Conservation (phyloP, 2,888 invertebrate species). For the Ctenicera cuprea region DNA sequence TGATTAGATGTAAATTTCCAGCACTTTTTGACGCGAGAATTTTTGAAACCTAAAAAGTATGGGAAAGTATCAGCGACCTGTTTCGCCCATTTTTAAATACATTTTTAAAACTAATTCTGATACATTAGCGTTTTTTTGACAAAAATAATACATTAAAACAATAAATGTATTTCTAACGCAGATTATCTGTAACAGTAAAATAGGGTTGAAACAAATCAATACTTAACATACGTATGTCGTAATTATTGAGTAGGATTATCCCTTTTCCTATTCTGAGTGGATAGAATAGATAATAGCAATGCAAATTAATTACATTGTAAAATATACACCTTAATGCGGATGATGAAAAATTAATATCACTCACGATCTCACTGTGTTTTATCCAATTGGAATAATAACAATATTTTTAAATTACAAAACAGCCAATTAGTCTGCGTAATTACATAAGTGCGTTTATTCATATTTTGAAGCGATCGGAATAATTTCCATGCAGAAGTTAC, state of each 20-base stretch:
- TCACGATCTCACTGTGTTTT: too few relatives aligned
- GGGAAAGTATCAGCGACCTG: too few relatives aligned
- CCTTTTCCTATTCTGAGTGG: neutral
- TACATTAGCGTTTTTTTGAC: too few relatives aligned
- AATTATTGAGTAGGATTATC: neutral
- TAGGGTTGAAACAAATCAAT: neutral
- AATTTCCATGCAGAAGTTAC: slow-evolving; percentile 20
- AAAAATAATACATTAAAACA: too few relatives aligned
- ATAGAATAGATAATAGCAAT: slow-evolving; percentile 2
- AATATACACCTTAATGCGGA: slow-evolving; percentile 3
- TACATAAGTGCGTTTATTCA: slow-evolving; percentile 5
- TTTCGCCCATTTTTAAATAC: too few relatives aligned
- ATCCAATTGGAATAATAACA: too few relatives aligned
- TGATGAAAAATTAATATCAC: neutral
- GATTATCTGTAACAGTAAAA: neutral
- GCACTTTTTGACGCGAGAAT: too few relatives aligned
- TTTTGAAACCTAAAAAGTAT: too few relatives aligned
- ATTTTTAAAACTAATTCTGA: too few relatives aligned
- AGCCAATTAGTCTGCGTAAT: neutral
- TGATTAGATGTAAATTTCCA: too few relatives aligned
- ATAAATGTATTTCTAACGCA: neutral
- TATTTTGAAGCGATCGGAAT: slow-evolving; percentile 12
- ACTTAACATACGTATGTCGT: neutral
- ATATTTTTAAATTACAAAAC: neutral
- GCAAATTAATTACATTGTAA: slow-evolving; percentile 16